These are phyloP conservation scores for Meloidogyne exigua DNA, from an alignment of 1,140 invertebrate genomes.

Conservation along the genomic window DNA sequence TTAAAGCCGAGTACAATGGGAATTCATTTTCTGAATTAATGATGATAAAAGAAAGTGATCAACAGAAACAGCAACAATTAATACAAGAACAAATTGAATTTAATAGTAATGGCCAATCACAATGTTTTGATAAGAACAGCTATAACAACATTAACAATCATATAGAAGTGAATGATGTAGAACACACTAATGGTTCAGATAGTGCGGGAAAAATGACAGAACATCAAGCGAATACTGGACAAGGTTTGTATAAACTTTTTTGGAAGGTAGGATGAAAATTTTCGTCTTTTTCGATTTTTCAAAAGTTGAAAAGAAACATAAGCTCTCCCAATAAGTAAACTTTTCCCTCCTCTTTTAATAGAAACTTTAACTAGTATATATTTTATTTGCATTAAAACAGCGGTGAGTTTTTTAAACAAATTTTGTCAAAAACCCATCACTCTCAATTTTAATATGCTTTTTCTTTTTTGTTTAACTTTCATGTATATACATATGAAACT, in stretches of 20 bases:
- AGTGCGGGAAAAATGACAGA: not conserved
- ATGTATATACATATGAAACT: not conserved
- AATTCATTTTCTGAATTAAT: not conserved
- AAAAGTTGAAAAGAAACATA: not conserved
- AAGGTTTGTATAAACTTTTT: not conserved
- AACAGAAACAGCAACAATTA: not conserved
- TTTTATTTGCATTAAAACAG: not conserved
- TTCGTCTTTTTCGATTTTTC: not conserved
- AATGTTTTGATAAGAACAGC: not conserved
- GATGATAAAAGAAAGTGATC: not conserved
- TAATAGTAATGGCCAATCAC: not conserved
- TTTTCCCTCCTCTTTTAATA: not conserved
- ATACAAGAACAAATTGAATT: not conserved
- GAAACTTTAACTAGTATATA: not conserved
- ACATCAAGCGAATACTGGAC: not conserved
- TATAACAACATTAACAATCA: not conserved
- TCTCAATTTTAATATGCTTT: conserved; percentile 3
- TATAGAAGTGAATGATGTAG: not conserved
- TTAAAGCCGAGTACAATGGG: not conserved
- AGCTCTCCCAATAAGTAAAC: not conserved
- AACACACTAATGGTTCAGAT: not conserved
- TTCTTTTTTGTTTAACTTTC: not conserved
- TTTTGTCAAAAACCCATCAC: not conserved
- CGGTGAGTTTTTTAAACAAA: not conserved
- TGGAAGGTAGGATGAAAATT: not conserved